These are phyloP conservation scores for Siniperca obscura DNA, from an alignment of 2,797 vertebrate species.

Conservation along the genomic window DNA sequence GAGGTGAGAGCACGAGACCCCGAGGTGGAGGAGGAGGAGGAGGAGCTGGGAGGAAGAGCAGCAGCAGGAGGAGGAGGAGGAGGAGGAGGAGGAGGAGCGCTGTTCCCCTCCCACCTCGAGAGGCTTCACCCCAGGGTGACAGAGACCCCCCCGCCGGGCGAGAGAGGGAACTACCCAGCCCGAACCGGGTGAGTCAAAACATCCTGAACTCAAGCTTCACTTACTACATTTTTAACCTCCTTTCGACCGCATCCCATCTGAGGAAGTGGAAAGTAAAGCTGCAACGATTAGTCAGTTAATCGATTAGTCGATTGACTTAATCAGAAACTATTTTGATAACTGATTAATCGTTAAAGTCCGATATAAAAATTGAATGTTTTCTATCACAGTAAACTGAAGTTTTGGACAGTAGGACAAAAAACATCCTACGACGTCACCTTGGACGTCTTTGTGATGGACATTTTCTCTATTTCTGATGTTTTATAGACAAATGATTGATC, in stretches of 20 bases:
- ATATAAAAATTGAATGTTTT: neutral
- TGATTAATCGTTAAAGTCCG: neutral
- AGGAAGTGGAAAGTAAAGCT: no score
- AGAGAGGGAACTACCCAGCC: slow-evolving; percentile 30
- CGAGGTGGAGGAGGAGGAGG: slow-evolving; percentile 72
- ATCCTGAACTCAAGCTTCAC: neutral
- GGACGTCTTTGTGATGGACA: no score
- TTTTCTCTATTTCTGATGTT: no score
- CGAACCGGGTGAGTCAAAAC: slow-evolving; percentile 78
- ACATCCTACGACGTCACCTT: no score
- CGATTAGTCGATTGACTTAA: no score
- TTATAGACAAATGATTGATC: no score
- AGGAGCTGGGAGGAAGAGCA: slow-evolving; percentile 39
- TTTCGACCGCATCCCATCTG: neutral
- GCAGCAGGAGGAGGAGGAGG: slow-evolving; percentile 14
- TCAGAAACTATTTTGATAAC: neutral
- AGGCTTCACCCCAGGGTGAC: slow-evolving; percentile 2
- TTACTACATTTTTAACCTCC: neutral
- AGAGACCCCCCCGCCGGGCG: slow-evolving; percentile 33
- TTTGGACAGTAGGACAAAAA: no score
- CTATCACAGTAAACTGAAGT: neutral
- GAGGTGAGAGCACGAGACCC: slow-evolving; percentile 81
- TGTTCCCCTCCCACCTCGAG: neutral
- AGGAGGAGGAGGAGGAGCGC: neutral
- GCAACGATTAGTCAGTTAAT: no score